Evolutionary conservation across 2,113 vertebrate genomes (phyloP), one percentile per base, ranked within the genome.

Genomic region (Neotragus moschatus): DNA sequence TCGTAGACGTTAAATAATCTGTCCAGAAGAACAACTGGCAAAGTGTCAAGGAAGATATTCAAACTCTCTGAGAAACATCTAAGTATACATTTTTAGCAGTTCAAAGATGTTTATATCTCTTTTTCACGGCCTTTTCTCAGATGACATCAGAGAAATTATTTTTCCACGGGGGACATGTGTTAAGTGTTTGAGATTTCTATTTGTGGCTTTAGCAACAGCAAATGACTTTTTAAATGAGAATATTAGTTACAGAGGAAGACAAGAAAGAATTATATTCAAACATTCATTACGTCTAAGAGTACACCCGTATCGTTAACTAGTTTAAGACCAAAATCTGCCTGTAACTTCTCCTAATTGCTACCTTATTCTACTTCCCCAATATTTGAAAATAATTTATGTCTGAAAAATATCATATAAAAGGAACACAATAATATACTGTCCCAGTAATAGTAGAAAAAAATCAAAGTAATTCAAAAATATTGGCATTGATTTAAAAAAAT

Each of bases 91-190:
- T 91, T 97, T 84, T 82, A 63, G 92, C 7, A 45, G 45, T 90
- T 97, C 14, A 58, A 63, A 79, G 25, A 28, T 26, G 28, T 33
- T 6, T 85, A 0, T 70, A n/a, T 70, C 63, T 82, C 63, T 53
- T 96, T 89, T 55, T 61, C 88, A 60, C 23, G 84, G 36, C 16
- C 7, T 82, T 90, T 92, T 86, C 84, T 92, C 60, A 94, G 96
- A 88, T 84, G 53, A 51, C 12, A 80, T 33, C 58, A 95, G 21
- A 96, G 91, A 96, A 97, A 60, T 43, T 58, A 58, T 56, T 84
- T 91, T 28, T 70, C 66, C 30, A 47, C 58, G 26, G 81, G 79
- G 70, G 79, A 82, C 21, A 66, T 86, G 51, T 84, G 26, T 28
- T 63, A 49, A 84, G 30, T 51, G 33, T 36, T 88, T 61, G 33